A percentile compares a stretch with the other conserved stretches of the same genome.
Evolutionary conservation across 2,113 vertebrate genomes (phyloP).

Genomic region (Hemiscyllium ocellatum): DNA sequence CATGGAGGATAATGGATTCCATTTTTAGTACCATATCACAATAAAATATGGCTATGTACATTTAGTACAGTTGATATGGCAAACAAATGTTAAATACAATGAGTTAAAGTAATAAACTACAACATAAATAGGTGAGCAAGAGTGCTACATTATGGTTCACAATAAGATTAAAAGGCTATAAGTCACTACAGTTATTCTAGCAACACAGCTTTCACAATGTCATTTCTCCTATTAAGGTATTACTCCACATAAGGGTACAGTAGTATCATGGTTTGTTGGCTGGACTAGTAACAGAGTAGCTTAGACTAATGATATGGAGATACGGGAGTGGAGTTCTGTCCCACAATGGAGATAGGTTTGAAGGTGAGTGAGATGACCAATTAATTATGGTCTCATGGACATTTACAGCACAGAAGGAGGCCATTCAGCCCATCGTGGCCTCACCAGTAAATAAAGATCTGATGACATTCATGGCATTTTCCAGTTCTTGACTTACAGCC

Average conservation of each 20-base stretch:
- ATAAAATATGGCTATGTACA: neutral
- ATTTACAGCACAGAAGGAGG: no score
- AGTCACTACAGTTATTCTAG: neutral
- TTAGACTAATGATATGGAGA: neutral
- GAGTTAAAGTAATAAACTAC: neutral
- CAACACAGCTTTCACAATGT: neutral
- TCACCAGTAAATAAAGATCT: no score
- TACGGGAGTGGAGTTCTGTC: neutral
- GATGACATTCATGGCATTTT: no score
- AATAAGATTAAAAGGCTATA: neutral
- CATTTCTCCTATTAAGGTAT: neutral
- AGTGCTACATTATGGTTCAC: neutral
- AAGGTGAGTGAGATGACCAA: neutral
- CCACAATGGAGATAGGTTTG: neutral
- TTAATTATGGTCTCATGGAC: no score
- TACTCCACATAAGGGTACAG: neutral
- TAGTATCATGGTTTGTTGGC: neutral
- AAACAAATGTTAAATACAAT: neutral
- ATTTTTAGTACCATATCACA: neutral
- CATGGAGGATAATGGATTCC: neutral
- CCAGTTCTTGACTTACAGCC: no score
- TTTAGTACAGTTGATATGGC: neutral
- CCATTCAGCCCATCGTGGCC: no score
- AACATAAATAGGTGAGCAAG: neutral
- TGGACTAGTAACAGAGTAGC: neutral